Conservation (phyloP, 2,113 vertebrate genomes). For the Dasypus novemcinctus region DNA sequence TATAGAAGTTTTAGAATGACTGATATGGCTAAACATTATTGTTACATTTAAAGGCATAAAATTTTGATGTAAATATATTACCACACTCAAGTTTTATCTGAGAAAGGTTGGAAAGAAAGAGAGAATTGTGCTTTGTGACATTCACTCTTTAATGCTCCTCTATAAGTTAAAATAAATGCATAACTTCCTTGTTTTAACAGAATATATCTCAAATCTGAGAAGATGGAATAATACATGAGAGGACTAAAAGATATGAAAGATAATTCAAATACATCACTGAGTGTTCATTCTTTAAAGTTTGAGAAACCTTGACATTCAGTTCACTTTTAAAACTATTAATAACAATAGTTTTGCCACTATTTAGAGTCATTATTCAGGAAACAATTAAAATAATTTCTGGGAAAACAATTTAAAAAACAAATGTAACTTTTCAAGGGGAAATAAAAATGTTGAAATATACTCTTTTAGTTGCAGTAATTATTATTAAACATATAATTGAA, state of each 20-base stretch:
- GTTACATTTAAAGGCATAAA: background rate
- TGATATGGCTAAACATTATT: background rate
- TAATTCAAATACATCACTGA: background rate
- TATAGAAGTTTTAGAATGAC: background rate
- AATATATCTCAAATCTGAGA: background rate
- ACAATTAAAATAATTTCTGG: background rate
- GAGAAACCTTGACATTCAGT: background rate
- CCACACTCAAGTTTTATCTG: background rate
- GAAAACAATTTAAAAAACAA: background rate
- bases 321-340: background rate
- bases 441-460: background rate
- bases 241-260: background rate
- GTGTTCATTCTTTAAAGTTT: background rate
- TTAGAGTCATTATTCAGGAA: background rate
- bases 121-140: background rate
- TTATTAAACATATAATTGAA: background rate
- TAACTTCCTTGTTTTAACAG: background rate
- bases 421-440: background rate
- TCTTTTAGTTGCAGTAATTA: background rate
- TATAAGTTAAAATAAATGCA: background rate
- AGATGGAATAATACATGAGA: accelerated
- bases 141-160: background rate
- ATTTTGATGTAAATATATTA: background rate
- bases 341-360: background rate
- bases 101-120: background rate